Base-by-base conservation (phyloP, 1,140 invertebrate genomes). In the Drosophila oshimai region DNA sequence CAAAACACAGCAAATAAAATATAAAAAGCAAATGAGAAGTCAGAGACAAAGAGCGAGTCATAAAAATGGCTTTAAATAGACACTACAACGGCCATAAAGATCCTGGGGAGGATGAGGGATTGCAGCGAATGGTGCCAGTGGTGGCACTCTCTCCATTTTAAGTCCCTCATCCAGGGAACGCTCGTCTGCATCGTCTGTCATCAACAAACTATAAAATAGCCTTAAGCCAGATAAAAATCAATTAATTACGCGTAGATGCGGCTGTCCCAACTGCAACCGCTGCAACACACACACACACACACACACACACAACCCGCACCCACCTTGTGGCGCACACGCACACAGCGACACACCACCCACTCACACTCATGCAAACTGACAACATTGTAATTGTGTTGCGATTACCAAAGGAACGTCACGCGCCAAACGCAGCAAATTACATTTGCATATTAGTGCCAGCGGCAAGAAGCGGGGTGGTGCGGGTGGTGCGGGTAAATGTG, bases 131-230 rank as follows among this genome's bases (percentile, higher is more conserved):
- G 33, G n/a, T 5, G 28, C 31, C 9, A 12, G 18, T 42, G 44
- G 44, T 46, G 44, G n/a, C 41, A 34, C 28, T 24, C 60, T 4
- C 13, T 17, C 22, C 41, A 31, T 9, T 54, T 17, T 13, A n/a
- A n/a, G 31, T 41, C 20, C 26, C 26, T 31, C 44, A 44, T 44
- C 44, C 33, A 39, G 20, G 26, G 17, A 37, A 41, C 68, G 49
- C 54, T 62, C 15, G 53, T 84, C 81, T 80, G 81, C 81, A 76
- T 86, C 81, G 81, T 87, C 76, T 89, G 87, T 89, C 87, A 83
- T 76, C 87, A 89, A 89, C 86, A 89, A 89, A 89, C 80, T 89
- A 80, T 89, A 87, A 89, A 89, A 89, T 89, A 89, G 87, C 87
- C 87, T 83, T 79, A 89, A 83, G 87, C 77, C 80, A 89, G 80